phyloP scores from a whole-genome alignment of 2,113 vertebrate species.

The Pungitius pungitius region DNA sequence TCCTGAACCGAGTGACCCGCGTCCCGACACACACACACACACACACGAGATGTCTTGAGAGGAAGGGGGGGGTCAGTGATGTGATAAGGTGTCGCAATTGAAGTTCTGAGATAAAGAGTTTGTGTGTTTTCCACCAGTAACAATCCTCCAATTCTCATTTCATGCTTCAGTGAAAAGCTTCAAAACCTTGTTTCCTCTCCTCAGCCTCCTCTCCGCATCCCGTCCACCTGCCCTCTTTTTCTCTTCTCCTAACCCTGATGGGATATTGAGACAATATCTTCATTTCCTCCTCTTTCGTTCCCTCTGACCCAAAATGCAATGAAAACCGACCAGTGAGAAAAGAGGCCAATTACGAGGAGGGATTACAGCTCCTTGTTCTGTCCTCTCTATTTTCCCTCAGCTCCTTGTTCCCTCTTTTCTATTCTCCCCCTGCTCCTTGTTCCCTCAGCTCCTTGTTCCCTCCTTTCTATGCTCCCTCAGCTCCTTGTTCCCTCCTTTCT shows the following conservation, averaged over 20 bases:
- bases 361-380: not conserved
- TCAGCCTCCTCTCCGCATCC: too few relatives aligned
- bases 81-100: not conserved
- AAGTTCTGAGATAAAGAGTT: not conserved
- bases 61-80: not conserved
- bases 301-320: not conserved
- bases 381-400: too few relatives aligned
- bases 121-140: slow-evolving; percentile 15
- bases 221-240: not conserved
- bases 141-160: slow-evolving; percentile 56
- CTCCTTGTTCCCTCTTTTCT: too few relatives aligned
- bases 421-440: not conserved
- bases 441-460: not conserved
- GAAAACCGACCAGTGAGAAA: not conserved
- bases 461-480: not conserved
- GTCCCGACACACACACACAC: not conserved
- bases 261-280: not conserved
- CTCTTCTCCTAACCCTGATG: not conserved
- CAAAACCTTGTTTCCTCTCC: slow-evolving; percentile 14
- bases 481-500: not conserved
- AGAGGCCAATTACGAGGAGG: not conserved
- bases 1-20: too few relatives aligned
- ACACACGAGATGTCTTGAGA: not conserved
- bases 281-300: not conserved
- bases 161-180: slow-evolving; percentile 52